Evolutionary conservation across 1,140 invertebrate genomes (phyloP), one percentile per base, ranked within the genome.

Genomic region (Argopecten irradians): DNA sequence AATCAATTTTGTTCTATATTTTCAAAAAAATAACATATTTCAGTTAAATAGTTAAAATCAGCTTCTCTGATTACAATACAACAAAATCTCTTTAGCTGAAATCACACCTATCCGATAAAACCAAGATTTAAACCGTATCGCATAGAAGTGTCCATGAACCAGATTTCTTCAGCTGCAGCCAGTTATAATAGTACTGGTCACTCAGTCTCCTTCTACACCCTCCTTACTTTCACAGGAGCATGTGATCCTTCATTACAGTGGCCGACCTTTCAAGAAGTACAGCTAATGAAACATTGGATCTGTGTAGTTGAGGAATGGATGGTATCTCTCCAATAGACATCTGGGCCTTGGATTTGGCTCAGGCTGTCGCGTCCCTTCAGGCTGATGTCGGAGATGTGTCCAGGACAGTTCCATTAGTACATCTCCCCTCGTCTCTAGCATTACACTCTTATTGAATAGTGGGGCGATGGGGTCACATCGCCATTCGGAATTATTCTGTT

Each of bases 201-300:
- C 22, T n/a, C 11, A 7, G 55, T 71, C 55, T 28, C 55, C 55
- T n/a, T 71, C 55, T n/a, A 71, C n/a, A 28, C 55, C 55, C n/a
- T 71, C 55, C 22, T 71, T n/a, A 22, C 7, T n/a, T 71, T 71
- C 55, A 28, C 55, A 71, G 55, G 22, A 1, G 22, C 22, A n/a
- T 71, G 55, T n/a, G 55, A 71, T 71, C 55, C n/a, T 71, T 71
- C 55, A 71, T 71, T 71, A 71, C 22, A 71, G 55, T n/a, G 55
- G 55, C n/a, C 55, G 55, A 71, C 55, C 55, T 71, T 71, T 71
- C 55, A 71, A 71, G 55, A 71, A 71, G 55, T 71, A 71, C 55
- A 71, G 55, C 55, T 71, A 71, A 71, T 71, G 55, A 71, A 71
- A 71, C 55, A 71, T 28, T 28, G n/a, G 55, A 5, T 0, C 55